Evolutionary conservation across 2,888 invertebrate species (phyloP).

Genomic region (Lasioglossum zephyrum): DNA sequence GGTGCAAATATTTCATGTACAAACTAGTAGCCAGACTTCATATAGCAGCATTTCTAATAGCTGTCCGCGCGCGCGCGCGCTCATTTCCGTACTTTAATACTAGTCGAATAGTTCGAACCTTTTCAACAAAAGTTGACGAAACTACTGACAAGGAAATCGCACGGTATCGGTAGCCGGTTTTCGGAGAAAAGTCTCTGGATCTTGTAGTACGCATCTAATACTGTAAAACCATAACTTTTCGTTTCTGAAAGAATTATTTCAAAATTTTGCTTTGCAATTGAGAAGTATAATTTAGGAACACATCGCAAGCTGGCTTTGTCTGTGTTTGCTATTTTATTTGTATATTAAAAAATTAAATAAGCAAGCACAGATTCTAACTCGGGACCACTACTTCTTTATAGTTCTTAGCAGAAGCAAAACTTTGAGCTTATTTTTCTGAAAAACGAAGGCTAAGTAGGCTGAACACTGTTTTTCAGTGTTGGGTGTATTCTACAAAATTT

Average conservation of each 20-base stretch:
- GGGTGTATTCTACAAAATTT: not conserved
- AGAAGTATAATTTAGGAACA: not conserved
- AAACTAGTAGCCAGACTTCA: slow-evolving; percentile 48
- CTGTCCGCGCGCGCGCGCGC: slow-evolving; percentile 23
- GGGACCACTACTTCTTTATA: not conserved
- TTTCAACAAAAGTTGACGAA: slow-evolving; percentile 13
- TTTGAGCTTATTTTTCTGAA: not conserved
- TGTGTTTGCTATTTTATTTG: not conserved
- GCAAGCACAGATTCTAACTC: not conserved
- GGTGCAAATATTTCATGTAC: slow-evolving; percentile 45
- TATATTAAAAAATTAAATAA: not conserved
- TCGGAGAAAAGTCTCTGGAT: too few relatives aligned
- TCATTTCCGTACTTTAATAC: slow-evolving; percentile 32
- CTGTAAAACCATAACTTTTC: slow-evolving; percentile 1
- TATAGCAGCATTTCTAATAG: slow-evolving; percentile 50
- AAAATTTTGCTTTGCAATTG: not conserved
- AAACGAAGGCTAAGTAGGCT: not conserved
- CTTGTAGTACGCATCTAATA: not conserved
- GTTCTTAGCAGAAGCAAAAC: not conserved
- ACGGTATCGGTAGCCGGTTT: not conserved
- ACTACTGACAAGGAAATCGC: slow-evolving; percentile 24
- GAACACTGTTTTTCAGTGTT: not conserved
- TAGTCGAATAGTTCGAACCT: slow-evolving; percentile 38
- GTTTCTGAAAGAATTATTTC: not conserved
- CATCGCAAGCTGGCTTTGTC: not conserved